These are phyloP conservation scores for Campopleginae sp. DNA, from an alignment of 2,888 invertebrate genomes.

Conservation along the genomic window DNA sequence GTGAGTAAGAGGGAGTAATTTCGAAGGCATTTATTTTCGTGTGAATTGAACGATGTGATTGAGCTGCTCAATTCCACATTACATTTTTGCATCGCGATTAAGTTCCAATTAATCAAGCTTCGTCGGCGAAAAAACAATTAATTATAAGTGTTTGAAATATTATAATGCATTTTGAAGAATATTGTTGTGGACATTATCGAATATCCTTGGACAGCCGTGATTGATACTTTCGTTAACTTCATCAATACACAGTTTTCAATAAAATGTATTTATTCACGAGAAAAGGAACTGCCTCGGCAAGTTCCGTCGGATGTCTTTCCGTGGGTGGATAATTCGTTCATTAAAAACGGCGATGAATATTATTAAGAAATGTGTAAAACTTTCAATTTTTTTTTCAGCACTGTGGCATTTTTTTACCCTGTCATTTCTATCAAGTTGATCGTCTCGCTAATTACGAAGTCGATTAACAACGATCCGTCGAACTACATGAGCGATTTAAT, in stretches of 20 bases:
- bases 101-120: neutral
- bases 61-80: neutral
- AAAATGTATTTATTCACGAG: neutral
- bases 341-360: constrained; percentile 38
- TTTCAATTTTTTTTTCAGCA: constrained; percentile 12
- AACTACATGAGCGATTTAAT: neutral
- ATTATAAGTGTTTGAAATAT: too few relatives aligned
- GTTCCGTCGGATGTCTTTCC: neutral
- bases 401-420: neutral
- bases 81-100: neutral
- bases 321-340: constrained; percentile 45
- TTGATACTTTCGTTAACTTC: neutral
- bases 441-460: constrained; percentile 30
- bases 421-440: constrained; percentile 18
- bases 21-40: constrained; percentile 1
- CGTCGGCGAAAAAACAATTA: neutral
- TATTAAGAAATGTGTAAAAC: constrained; percentile 41
- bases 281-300: neutral
- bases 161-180: too few relatives aligned
- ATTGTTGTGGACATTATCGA: neutral
- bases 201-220: neutral
- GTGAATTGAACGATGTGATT: neutral
- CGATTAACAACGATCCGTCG: constrained; percentile 31
- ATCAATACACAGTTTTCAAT: neutral
- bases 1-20: constrained; percentile 9